These are phyloP conservation scores for Drosophila pandora DNA, from an alignment of 1,140 invertebrate species.

Conservation along the genomic window DNA sequence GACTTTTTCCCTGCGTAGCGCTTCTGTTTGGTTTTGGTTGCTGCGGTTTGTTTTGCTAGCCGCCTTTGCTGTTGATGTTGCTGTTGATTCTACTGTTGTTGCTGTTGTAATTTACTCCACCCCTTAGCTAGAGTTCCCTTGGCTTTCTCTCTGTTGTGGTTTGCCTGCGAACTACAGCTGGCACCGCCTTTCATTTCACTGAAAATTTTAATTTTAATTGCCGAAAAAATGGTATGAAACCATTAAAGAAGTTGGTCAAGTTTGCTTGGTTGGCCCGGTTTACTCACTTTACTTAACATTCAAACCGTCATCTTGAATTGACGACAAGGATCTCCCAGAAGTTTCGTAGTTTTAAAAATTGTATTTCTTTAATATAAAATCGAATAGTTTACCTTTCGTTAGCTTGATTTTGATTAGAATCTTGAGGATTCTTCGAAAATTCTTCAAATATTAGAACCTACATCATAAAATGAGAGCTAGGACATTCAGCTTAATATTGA, in stretches of 20 bases:
- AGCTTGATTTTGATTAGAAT: no score
- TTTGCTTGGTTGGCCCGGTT: constrained; percentile 30
- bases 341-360: neutral
- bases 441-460: no score
- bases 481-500: constrained; percentile 3
- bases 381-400: no score
- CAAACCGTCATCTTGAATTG: no score
- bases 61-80: constrained; percentile 8
- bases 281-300: no score
- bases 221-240: constrained; percentile 73
- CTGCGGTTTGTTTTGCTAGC: constrained; percentile 75
- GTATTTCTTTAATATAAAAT: no score
- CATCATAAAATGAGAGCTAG: neutral
- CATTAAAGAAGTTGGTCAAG: constrained; percentile 61
- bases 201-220: constrained; percentile 79
- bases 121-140: constrained; percentile 9
- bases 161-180: constrained; percentile 49
- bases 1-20: constrained; percentile 78
- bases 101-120: neutral
- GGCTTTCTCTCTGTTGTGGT: constrained; percentile 64
- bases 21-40: constrained; percentile 77
- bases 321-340: neutral
- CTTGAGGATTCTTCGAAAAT: no score
- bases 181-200: constrained; percentile 57
- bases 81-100: constrained; percentile 3